phyloP scores from a whole-genome alignment of 2,888 invertebrate genomes.

The Lasioglossum pauxillum region DNA sequence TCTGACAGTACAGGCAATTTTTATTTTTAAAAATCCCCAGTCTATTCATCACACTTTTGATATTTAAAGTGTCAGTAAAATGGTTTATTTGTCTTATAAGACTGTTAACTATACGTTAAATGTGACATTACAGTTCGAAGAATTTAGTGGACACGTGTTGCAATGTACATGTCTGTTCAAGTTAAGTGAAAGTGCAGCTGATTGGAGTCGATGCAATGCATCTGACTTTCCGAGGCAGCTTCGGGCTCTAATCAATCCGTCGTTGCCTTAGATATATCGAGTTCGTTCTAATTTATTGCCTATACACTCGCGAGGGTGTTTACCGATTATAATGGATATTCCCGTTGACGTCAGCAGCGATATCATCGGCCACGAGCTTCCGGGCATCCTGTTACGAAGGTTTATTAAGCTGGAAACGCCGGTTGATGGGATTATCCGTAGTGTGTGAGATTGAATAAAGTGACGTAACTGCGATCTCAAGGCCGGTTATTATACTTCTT shows the following conservation, averaged over 20 bases:
- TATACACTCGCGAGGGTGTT: constrained; percentile 45
- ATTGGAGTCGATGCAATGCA: constrained; percentile 1
- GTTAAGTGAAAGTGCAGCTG: neutral
- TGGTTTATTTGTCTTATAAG: neutral
- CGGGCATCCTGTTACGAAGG: constrained; percentile 42
- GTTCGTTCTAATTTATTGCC: constrained; percentile 58
- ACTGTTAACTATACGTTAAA: neutral
- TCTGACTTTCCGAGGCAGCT: constrained; percentile 25
- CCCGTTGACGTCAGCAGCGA: constrained; percentile 59
- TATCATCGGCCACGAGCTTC: constrained; percentile 46
- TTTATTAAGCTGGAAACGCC: constrained; percentile 64
- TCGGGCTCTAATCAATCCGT: constrained; percentile 69
- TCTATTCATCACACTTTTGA: too few species aligned
- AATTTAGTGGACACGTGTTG: neutral
- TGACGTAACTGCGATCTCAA: constrained; percentile 35
- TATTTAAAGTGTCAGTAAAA: neutral
- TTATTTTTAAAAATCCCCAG: neutral
- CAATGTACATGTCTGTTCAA: neutral
- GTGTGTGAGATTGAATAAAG: constrained; percentile 61
- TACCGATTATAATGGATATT: constrained; percentile 66
- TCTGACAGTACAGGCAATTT: neutral
- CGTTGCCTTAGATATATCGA: constrained; percentile 58
- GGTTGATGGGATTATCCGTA: constrained; percentile 61
- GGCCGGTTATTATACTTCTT: constrained; percentile 30
- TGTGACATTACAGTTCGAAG: neutral